phyloP scores from a whole-genome alignment of 1,140 invertebrate species.

The Rhopalosiphum padi region DNA sequence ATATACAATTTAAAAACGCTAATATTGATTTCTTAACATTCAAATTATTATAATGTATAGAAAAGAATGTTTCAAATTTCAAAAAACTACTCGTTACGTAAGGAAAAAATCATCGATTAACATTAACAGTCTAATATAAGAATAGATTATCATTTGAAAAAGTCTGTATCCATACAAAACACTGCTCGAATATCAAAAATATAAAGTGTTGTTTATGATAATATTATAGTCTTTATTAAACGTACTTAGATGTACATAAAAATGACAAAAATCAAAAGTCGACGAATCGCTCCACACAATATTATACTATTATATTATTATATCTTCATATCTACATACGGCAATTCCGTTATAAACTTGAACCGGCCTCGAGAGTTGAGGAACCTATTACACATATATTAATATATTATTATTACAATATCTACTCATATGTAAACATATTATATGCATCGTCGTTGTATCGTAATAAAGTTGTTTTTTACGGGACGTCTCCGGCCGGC shows the following conservation, averaged over 20 bases:
- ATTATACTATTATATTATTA: background rate
- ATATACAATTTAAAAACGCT: too few relatives aligned
- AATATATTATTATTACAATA: background rate
- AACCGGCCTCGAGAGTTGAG: background rate
- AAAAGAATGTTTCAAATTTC: too few relatives aligned
- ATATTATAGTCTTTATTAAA: background rate
- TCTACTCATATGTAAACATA: background rate
- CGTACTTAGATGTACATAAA: background rate
- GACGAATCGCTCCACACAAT: background rate
- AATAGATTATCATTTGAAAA: background rate
- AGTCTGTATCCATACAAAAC: background rate
- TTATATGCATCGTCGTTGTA: background rate
- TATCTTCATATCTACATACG: background rate
- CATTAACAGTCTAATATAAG: background rate
- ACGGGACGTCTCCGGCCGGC: background rate
- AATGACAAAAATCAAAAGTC: background rate
- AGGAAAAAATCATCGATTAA: background rate
- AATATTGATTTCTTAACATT: too few relatives aligned
- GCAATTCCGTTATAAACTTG: constrained; percentile 1
- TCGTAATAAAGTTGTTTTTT: constrained; percentile 14
- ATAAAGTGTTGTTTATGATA: background rate
- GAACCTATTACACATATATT: background rate
- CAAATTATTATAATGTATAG: too few relatives aligned
- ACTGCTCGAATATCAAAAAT: background rate
- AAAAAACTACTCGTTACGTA: background rate